Conservation (phyloP, 2,888 invertebrate species). For the Glaucopsyche alexis region DNA sequence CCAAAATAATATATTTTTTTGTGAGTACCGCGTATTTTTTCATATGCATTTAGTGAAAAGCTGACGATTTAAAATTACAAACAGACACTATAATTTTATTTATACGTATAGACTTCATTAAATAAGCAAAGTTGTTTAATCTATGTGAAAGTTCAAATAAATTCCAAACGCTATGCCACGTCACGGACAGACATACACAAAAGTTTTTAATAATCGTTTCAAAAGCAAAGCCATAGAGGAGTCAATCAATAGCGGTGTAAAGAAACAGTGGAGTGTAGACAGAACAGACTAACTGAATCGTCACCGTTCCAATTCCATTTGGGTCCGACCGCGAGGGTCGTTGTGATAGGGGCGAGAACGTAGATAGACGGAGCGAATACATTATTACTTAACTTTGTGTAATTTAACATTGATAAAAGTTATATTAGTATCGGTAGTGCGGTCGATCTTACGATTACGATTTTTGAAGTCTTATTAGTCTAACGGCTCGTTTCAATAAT, state of each 20-base stretch:
- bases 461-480: too few relatives aligned
- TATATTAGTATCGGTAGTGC: too few relatives aligned
- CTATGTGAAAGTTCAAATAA: not conserved
- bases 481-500: too few relatives aligned
- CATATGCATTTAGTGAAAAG: too few relatives aligned
- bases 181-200: not conserved
- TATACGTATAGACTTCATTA: too few relatives aligned
- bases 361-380: constrained; percentile 41
- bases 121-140: too few relatives aligned
- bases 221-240: constrained; percentile 42
- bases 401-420: too few relatives aligned
- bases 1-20: too few relatives aligned
- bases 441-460: too few relatives aligned
- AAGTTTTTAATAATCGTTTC: constrained; percentile 32
- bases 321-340: constrained; percentile 44
- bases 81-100: too few relatives aligned
- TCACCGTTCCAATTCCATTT: constrained; percentile 75
- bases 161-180: not conserved
- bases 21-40: too few relatives aligned
- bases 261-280: constrained; percentile 57
- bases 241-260: constrained; percentile 67
- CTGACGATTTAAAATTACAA: too few relatives aligned
- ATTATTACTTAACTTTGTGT: not conserved
- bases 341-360: constrained; percentile 40
- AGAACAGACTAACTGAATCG: constrained; percentile 53